Percentiles rank a stretch among this genome's conserved stretches.
Conservation (phyloP, 2,797 vertebrate species). For the Xenentodon cancila region DNA sequence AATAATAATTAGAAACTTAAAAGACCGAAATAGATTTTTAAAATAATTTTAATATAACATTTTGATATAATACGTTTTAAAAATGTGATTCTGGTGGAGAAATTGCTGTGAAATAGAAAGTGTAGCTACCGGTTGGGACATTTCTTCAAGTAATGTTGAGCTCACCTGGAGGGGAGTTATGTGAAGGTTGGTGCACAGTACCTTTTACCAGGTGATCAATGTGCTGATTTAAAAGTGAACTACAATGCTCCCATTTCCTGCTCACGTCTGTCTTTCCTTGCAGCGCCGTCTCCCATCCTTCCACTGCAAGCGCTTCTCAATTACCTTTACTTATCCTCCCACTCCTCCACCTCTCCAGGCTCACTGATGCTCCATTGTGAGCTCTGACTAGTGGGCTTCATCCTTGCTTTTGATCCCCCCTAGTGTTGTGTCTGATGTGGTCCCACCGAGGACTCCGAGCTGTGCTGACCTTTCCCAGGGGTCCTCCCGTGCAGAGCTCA, state of each 20-base stretch:
- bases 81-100: too few species aligned
- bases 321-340: constrained; percentile 4
- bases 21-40: not conserved
- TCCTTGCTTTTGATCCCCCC: constrained; percentile 40
- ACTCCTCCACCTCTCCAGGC: constrained; percentile 13
- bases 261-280: not conserved
- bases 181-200: too few species aligned
- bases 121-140: too few species aligned
- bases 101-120: too few species aligned
- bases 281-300: not conserved
- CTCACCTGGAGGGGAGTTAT: not conserved
- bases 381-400: constrained; percentile 10
- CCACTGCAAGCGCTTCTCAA: constrained; percentile 5
- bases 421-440: constrained; percentile 34
- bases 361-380: constrained; percentile 11
- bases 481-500: constrained; percentile 33
- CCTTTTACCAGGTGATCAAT: not conserved
- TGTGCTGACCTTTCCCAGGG: constrained; percentile 44
- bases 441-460: constrained; percentile 16
- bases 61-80: too few species aligned
- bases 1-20: too few species aligned
- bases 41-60: too few species aligned
- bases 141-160: too few species aligned
- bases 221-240: not conserved
- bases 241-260: constrained; percentile 2